Evolutionary conservation across 2,888 invertebrate species (phyloP), one percentile per base, ranked within the genome.

Genomic region (Psylliodes chrysocephalus): DNA sequence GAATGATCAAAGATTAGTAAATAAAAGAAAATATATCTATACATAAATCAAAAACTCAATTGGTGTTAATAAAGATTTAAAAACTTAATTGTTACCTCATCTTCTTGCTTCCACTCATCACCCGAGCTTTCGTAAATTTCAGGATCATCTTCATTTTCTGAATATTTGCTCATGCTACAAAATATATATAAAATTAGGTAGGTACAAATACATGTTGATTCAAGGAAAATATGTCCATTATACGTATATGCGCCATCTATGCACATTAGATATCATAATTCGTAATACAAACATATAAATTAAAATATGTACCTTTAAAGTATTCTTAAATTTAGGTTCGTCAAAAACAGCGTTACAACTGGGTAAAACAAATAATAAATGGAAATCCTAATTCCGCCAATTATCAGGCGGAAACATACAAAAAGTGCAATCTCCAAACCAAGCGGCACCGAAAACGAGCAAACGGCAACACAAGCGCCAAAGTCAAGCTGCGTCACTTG

Each of bases 71-170:
- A n/a, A n/a, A n/a, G n/a, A n/a, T n/a, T n/a, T n/a, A n/a, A n/a
- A n/a, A n/a, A n/a, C n/a, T n/a, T n/a, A n/a, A n/a, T 17, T 25
- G 7, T 49, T 47, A 38, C 59, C 18, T 72, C 49, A 64, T 64
- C 63, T 63, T 66, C 70, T 53, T 68, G 70, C 30, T 72, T 73
- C 79, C 80, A 82, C 69, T 82, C 82, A 42, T 79, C 79, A 6
- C 79, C 80, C 6, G 81, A 82, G 63, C 80, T 81, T 68, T 81
- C 77, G 54, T 77, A 80, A 46, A 78, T 77, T 17, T 78, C 76
- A 33, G 80, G 81, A 65, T 82, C 81, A 57, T 82, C 82, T 67
- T 81, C 82, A 56, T 79, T 78, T 68, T 81, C 82, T 2, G 81
- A 81, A 63, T 60, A 73, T 63, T 69, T 70, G 46, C 56, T 67